Percentiles rank a stretch among this genome's conserved stretches.
Evolutionary conservation across 1,140 invertebrate genomes (phyloP).

Genomic region (Coelopa frigida): DNA sequence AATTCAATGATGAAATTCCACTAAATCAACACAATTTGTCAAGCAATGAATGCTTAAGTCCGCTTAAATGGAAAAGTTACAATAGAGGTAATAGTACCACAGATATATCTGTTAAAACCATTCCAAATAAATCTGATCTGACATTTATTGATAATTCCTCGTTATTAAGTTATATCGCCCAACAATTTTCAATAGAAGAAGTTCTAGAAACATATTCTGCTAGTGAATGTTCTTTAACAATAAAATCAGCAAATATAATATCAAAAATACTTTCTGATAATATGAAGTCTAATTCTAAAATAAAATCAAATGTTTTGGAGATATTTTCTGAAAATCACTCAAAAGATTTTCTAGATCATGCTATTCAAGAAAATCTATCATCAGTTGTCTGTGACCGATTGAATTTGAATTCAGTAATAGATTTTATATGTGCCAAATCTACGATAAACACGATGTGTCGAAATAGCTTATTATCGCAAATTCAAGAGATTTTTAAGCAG

Average conservation of each 20-base stretch:
- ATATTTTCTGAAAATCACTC: constrained; percentile 42
- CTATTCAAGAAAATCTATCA: constrained; percentile 39
- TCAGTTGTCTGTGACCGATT: constrained; percentile 41
- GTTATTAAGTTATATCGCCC: constrained; percentile 21
- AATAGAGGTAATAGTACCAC: too few species aligned
- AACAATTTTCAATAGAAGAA: constrained; percentile 25
- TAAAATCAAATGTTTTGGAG: constrained; percentile 34
- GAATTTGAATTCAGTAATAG: constrained; percentile 38
- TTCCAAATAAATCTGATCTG: too few species aligned
- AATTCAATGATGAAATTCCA: too few species aligned
- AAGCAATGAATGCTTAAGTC: too few species aligned
- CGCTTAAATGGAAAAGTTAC: too few species aligned
- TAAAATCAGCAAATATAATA: constrained; percentile 22
- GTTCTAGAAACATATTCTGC: constrained; percentile 32
- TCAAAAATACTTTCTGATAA: constrained; percentile 31
- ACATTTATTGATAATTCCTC: too few species aligned
- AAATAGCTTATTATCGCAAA: constrained; percentile 25
- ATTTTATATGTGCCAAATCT: constrained; percentile 42
- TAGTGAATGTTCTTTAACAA: constrained; percentile 9
- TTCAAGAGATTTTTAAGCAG: constrained; percentile 27
- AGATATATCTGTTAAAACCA: too few species aligned
- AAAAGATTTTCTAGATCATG: constrained; percentile 42
- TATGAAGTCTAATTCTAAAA: constrained; percentile 31
- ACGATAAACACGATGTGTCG: constrained; percentile 35
- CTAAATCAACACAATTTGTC: too few species aligned